Conservation (phyloP, 2,797 vertebrate species). For the Ptychobarbus kaznakovi region DNA sequence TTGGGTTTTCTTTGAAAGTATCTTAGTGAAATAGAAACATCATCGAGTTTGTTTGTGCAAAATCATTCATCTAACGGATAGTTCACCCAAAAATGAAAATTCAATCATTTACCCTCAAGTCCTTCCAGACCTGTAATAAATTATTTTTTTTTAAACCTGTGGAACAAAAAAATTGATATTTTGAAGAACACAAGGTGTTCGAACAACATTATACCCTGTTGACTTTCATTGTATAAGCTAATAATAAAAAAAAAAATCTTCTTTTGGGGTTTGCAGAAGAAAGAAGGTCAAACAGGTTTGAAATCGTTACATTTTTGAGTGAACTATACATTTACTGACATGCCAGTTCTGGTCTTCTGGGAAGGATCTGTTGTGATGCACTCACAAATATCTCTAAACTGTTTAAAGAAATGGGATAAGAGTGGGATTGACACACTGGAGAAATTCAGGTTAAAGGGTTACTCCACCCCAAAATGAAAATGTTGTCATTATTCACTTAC, state of each 20-base stretch:
- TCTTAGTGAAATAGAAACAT: conserved; percentile 50
- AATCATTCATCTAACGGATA: background rate
- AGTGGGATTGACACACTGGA: background rate
- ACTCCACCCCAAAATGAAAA: too few species aligned
- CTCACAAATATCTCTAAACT: conserved; percentile 21
- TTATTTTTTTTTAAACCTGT: background rate
- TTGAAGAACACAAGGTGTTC: background rate
- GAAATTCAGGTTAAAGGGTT: too few species aligned
- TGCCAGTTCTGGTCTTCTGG: conserved; percentile 33
- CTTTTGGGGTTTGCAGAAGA: background rate
- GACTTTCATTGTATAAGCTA: background rate
- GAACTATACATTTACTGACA: conserved; percentile 20
- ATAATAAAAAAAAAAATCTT: too few species aligned
- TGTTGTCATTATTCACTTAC: too few species aligned
- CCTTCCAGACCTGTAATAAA: background rate
- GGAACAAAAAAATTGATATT: background rate
- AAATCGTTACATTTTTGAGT: background rate
- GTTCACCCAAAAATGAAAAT: background rate
- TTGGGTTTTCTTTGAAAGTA: conserved; percentile 11
- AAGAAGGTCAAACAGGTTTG: background rate
- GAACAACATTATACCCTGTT: background rate
- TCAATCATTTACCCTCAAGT: background rate
- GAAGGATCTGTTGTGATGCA: conserved; percentile 48
- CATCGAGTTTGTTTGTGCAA: conserved; percentile 41
- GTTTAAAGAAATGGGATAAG: background rate